Evolutionary conservation across 2,797 vertebrate species (phyloP).

Genomic region (Aselliscus stoliczkanus): DNA sequence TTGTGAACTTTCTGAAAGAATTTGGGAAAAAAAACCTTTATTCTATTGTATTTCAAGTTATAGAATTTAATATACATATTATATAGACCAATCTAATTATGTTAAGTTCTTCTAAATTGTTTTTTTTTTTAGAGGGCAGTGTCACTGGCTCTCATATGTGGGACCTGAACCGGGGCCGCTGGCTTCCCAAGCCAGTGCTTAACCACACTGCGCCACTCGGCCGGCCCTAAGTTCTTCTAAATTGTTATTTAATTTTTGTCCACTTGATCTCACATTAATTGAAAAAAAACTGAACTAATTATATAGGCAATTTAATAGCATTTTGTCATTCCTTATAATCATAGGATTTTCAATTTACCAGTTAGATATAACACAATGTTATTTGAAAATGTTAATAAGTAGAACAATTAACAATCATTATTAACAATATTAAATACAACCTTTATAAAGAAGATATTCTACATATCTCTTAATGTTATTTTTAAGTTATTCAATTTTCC

Average conservation of each 20-base stretch:
- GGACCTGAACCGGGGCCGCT: too few species aligned
- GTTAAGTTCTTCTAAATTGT: too few species aligned
- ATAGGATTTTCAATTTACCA: neutral
- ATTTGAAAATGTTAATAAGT: neutral
- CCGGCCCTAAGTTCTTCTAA: neutral
- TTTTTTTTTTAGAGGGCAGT: too few species aligned
- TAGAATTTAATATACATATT: neutral
- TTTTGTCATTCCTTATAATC: slow-evolving; percentile 39
- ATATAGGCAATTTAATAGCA: slow-evolving; percentile 19
- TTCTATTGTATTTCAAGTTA: neutral
- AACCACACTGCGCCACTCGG: too few species aligned
- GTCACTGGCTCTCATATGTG: too few species aligned
- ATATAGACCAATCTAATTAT: neutral
- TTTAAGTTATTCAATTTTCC: too few species aligned
- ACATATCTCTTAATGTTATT: neutral
- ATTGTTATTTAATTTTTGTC: slow-evolving; percentile 18
- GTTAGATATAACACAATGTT: neutral
- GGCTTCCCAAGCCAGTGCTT: too few species aligned
- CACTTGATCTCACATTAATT: neutral
- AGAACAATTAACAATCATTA: neutral
- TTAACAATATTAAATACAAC: slow-evolving; percentile 3
- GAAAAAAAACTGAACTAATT: slow-evolving; percentile 42
- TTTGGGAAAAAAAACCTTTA: neutral
- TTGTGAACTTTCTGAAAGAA: neutral
- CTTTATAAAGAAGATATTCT: neutral